A percentile compares a stretch with the other conserved stretches of the same genome.
phyloP scores from a whole-genome alignment of 2,797 vertebrate genomes.

The Hirundo rustica region DNA sequence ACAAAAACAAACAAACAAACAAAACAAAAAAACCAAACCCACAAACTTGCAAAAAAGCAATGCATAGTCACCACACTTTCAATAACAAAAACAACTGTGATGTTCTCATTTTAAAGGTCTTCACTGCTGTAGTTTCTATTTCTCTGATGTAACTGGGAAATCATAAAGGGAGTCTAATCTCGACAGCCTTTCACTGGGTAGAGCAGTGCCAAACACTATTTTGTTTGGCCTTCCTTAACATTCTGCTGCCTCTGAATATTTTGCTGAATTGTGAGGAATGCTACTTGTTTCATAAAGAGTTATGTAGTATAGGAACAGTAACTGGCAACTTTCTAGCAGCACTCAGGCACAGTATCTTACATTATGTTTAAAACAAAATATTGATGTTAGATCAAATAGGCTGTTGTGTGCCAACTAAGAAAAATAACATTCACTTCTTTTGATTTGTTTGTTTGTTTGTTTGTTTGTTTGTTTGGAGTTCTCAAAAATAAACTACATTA shows the following conservation, averaged over 20 bases:
- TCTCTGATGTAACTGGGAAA: background rate
- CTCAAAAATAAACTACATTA: background rate
- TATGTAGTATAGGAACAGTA: background rate
- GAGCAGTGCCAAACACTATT: background rate
- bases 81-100: background rate
- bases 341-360: background rate
- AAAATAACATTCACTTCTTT: background rate
- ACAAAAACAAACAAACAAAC: background rate
- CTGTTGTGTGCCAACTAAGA: background rate
- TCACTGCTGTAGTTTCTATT: background rate
- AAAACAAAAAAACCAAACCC: no score
- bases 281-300: background rate
- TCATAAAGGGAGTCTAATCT: background rate
- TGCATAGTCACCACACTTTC: background rate
- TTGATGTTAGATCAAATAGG: background rate
- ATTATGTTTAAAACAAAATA: background rate
- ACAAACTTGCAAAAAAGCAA: background rate
- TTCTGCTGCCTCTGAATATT: background rate
- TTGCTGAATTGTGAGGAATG: background rate
- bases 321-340: background rate
- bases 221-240: background rate
- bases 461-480: background rate
- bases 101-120: background rate
- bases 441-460: background rate
- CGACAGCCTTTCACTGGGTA: background rate